Evolutionary conservation across 2,113 vertebrate species (phyloP), one percentile per base, ranked within the genome.

Genomic region (Labrus mixtus): DNA sequence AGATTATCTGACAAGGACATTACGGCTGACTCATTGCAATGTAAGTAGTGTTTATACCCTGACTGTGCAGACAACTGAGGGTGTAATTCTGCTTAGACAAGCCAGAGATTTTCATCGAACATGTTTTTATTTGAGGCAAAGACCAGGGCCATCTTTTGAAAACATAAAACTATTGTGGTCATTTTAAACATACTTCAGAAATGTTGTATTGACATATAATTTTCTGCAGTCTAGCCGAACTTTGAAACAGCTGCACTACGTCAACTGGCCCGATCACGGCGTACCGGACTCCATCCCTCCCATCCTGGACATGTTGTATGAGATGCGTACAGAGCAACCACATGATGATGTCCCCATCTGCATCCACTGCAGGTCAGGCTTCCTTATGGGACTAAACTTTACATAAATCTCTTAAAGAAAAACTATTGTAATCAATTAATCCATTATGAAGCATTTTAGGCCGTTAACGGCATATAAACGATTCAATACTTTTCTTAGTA

Each of bases 221-320:
- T 45, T 56, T 50, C 50, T 66, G 20, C 73, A 94, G 93, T 72
- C n/a, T 25, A 89, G 79, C 60, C 91, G 95, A 69, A 96, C 91
- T 3, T 15, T 98, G 81, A 90, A 93, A 83, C 98, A 99, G 83
- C 95, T 99, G 91, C 98, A 99, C 90, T 99, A 98, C 39, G 90
- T 93, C 85, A 97, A 97, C 56, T 99, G 98, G 98, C 98, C 98
- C 0, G 98, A 99, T 83, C 98, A 99, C 0, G 97, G 97, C 0
- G 89, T 99, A 0, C 98, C 98, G 13, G 95, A 95, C 0, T 95
- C 96, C 88, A 95, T 97, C 29, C 91, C 95, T 6, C 95, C 97
- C 59, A 98, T 99, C 80, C 93, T 99, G 80, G 94, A 98, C 77
- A 94, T 99, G 76, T 25, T 97, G 65, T 19, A 90, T 2, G 97